Conservation (phyloP, 2,888 invertebrate genomes). For the Hecatera dysodea region DNA sequence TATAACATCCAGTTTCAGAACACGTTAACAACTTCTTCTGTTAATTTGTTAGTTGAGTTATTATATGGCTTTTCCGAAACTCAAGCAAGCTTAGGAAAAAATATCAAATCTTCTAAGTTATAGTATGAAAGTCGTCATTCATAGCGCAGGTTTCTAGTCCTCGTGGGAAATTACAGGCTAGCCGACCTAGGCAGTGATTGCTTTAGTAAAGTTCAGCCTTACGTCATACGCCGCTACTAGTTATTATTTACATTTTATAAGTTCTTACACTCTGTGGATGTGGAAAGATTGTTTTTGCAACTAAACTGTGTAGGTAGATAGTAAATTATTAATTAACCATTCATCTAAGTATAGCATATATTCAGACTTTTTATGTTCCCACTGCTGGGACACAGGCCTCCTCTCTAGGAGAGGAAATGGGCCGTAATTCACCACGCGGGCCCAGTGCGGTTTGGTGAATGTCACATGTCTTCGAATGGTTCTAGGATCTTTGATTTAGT, state of each 20-base stretch:
- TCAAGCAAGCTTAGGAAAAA: constrained; percentile 12
- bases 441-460: too few relatives aligned
- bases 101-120: constrained; percentile 35
- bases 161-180: constrained; percentile 61
- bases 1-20: too few relatives aligned
- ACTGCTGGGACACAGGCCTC: too few relatives aligned
- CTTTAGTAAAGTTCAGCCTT: constrained; percentile 50
- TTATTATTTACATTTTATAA: constrained; percentile 50
- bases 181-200: constrained; percentile 50
- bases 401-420: too few relatives aligned
- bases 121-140: constrained; percentile 44
- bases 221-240: constrained; percentile 28
- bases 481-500: too few relatives aligned
- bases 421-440: too few relatives aligned
- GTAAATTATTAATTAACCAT: not conserved
- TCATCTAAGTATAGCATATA: not conserved
- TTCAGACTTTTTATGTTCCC: too few relatives aligned
- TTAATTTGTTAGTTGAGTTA: too few relatives aligned
- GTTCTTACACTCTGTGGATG: constrained; percentile 14
- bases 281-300: constrained; percentile 10
- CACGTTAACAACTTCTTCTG: too few relatives aligned
- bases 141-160: constrained; percentile 29
- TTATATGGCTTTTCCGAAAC: not conserved
- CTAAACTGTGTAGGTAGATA: too few relatives aligned
- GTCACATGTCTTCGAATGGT: too few relatives aligned